Percentiles rank a stretch among this genome's conserved stretches.
Evolutionary conservation across 2,797 vertebrate species (phyloP).

Genomic region (Pitangus sulphuratus): DNA sequence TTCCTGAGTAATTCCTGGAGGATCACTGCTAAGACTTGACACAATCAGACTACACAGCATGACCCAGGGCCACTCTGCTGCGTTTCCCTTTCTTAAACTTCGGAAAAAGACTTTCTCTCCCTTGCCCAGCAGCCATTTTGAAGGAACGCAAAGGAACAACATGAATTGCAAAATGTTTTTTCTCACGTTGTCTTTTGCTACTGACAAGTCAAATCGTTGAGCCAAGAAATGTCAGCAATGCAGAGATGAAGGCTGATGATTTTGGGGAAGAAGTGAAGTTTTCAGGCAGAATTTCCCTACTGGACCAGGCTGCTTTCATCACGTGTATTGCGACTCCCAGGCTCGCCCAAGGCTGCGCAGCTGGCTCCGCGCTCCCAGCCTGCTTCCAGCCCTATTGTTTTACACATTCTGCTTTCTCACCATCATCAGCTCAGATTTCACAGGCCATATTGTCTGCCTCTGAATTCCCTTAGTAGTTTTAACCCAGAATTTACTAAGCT

Average conservation of each 20-base stretch:
- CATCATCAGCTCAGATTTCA: conserved; percentile 14
- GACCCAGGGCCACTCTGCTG: background rate
- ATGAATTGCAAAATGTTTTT: conserved; percentile 48
- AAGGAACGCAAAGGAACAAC: conserved; percentile 14
- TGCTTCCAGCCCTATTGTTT: conserved; percentile 21
- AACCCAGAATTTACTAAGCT: conserved; percentile 11
- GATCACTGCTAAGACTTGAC: background rate
- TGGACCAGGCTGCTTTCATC: conserved; percentile 12
- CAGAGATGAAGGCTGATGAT: conserved; percentile 24
- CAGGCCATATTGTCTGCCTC: background rate
- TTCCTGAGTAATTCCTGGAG: conserved; percentile 16
- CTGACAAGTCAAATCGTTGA: conserved; percentile 10
- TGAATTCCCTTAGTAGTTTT: conserved; percentile 32
- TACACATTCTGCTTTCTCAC: background rate
- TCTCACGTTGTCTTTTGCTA: conserved; percentile 29
- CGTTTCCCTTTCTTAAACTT: background rate
- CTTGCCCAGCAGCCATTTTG: conserved; percentile 1
- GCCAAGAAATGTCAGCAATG: conserved; percentile 36
- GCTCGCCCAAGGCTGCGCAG: conserved; percentile 17
- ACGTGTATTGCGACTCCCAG: background rate
- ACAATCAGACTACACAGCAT: background rate
- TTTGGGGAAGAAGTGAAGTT: background rate
- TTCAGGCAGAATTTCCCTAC: conserved; percentile 26
- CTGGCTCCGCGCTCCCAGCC: background rate
- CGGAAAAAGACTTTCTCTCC: background rate